Evolutionary conservation across 2,113 vertebrate species (phyloP).

Genomic region (Accipiter cooperii): DNA sequence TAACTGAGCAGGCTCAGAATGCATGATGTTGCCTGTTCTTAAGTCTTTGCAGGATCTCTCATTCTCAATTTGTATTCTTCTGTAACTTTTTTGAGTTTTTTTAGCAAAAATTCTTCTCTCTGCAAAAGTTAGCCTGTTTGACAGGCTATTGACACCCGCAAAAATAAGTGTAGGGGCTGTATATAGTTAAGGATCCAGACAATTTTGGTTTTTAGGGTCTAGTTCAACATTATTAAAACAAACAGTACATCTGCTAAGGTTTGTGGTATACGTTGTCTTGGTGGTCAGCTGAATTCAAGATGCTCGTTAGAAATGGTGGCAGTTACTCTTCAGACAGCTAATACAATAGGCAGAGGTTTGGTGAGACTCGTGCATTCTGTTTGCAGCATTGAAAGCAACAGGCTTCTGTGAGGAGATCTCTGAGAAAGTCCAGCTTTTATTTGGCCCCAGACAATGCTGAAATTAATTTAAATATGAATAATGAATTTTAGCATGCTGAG

Average conservation of each 20-base stretch:
- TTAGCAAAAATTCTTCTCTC: background rate
- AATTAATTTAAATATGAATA: background rate
- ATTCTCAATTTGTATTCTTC: background rate
- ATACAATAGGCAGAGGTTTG: rapidly evolving
- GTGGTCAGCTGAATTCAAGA: background rate
- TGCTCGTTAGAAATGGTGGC: background rate
- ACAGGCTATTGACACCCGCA: background rate
- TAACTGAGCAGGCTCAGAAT: background rate
- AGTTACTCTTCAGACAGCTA: background rate
- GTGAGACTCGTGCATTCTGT: rapidly evolving
- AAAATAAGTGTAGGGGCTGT: background rate
- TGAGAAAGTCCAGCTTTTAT: background rate
- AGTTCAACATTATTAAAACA: background rate
- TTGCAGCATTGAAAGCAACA: background rate
- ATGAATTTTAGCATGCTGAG: background rate
- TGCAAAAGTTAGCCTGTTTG: background rate
- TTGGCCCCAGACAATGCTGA: background rate
- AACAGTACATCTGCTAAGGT: too few species aligned
- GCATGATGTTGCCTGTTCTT: background rate
- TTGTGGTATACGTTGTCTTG: rapidly evolving
- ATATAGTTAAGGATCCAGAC: background rate
- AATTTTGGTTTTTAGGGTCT: background rate
- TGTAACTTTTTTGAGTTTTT: background rate
- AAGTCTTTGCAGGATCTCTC: rapidly evolving
- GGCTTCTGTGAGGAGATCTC: background rate